Conservation (phyloP, 2,797 vertebrate species). For the Trichosurus vulpecula region DNA sequence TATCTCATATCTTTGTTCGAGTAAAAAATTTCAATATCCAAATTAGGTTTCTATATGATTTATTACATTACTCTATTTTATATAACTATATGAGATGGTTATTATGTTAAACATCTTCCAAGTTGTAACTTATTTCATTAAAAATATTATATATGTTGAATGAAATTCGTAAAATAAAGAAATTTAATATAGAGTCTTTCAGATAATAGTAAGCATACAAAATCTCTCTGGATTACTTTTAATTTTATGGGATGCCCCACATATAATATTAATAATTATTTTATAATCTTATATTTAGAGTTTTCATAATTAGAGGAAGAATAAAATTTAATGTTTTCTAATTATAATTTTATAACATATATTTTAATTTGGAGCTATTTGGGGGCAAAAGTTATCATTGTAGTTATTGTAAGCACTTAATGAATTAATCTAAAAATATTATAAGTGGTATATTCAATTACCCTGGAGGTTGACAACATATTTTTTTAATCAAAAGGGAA, state of each 20-base stretch:
- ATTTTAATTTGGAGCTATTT: neutral
- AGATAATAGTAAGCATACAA: neutral
- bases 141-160: neutral
- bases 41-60: neutral
- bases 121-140: neutral
- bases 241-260: neutral
- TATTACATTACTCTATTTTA: neutral
- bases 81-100: neutral
- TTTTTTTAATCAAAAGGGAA: neutral
- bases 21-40: neutral
- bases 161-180: neutral
- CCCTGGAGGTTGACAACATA: neutral
- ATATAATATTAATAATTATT: neutral
- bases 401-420: neutral
- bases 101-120: neutral
- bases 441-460: neutral
- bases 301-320: neutral
- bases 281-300: neutral
- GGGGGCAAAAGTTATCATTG: neutral
- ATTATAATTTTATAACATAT: neutral
- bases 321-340: neutral
- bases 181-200: neutral
- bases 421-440: neutral
- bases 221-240: neutral
- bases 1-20: neutral